These are phyloP conservation scores for Myripristis jacobus DNA, from an alignment of 2,797 vertebrate species.

Conservation along the genomic window DNA sequence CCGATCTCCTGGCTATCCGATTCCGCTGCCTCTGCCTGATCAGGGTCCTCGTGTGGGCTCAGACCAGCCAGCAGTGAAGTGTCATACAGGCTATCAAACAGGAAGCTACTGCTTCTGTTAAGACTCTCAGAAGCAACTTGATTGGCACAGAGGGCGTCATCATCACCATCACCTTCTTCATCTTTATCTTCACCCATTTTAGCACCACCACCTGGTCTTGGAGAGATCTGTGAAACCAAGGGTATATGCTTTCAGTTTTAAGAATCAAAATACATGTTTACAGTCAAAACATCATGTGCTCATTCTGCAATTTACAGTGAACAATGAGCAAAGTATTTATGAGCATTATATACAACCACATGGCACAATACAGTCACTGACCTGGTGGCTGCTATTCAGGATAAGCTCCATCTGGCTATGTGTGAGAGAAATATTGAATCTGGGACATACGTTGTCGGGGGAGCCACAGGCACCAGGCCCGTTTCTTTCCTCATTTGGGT, in stretches of 20 bases:
- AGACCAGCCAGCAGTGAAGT: conserved; percentile 78
- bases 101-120: conserved; percentile 91
- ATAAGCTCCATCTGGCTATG: conserved; percentile 93
- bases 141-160: conserved; percentile 22
- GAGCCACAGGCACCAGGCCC: neutral
- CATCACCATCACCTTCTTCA: conserved; percentile 4
- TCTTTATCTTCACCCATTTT: conserved; percentile 32
- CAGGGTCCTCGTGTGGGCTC: conserved; percentile 46
- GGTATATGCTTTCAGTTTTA: conserved; percentile 6
- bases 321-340: neutral
- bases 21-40: conserved; percentile 54
- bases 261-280: neutral
- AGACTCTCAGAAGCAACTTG: conserved; percentile 73
- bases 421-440: conserved; percentile 87
- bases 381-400: conserved; percentile 87
- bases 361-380: conserved; percentile 53
- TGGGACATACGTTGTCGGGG: conserved; percentile 43
- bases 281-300: neutral
- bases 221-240: conserved; percentile 59
- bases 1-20: conserved; percentile 18
- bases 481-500: conserved; percentile 18
- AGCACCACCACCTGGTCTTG: conserved; percentile 26
- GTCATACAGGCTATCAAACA: conserved; percentile 93
- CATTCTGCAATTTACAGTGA: neutral
- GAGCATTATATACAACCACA: neutral